Conservation (phyloP, 1,140 invertebrate species). For the Drosophila sucinea region DNA sequence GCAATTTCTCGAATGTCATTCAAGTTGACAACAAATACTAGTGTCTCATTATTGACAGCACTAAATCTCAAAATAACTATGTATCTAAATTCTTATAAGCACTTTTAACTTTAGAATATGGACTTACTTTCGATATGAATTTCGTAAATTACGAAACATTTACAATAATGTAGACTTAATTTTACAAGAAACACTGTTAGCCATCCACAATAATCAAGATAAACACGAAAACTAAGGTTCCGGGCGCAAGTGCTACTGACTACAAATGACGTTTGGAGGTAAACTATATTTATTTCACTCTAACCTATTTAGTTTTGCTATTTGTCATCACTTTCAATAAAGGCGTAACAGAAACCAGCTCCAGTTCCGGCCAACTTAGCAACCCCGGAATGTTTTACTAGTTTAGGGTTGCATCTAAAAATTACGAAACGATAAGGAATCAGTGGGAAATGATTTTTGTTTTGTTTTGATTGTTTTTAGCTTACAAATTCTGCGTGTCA, state of each 20-base stretch:
- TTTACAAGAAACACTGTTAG: not conserved
- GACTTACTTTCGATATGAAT: not conserved
- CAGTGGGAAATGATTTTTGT: not conserved
- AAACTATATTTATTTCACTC: not conserved
- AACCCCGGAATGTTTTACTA: constrained; percentile 52
- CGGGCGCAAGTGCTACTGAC: not conserved
- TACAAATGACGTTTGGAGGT: not conserved
- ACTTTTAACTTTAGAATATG: too few species aligned
- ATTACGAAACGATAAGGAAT: constrained; percentile 11
- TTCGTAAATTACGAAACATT: not conserved
- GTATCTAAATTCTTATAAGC: too few species aligned
- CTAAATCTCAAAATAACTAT: not conserved
- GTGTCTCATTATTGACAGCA: not conserved
- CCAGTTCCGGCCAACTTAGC: constrained; percentile 72
- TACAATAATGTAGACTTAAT: not conserved
- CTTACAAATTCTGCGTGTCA: constrained; percentile 69
- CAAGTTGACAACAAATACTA: not conserved
- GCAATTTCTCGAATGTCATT: not conserved
- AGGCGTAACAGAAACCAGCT: constrained; percentile 76
- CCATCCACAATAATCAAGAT: not conserved
- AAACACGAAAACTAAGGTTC: not conserved
- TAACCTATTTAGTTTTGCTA: constrained; percentile 1
- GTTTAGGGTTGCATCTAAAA: constrained; percentile 63
- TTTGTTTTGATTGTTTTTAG: too few species aligned
- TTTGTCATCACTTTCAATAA: constrained; percentile 50